phyloP scores from a whole-genome alignment of 1,140 invertebrate genomes.

The Micrasema minimum region DNA sequence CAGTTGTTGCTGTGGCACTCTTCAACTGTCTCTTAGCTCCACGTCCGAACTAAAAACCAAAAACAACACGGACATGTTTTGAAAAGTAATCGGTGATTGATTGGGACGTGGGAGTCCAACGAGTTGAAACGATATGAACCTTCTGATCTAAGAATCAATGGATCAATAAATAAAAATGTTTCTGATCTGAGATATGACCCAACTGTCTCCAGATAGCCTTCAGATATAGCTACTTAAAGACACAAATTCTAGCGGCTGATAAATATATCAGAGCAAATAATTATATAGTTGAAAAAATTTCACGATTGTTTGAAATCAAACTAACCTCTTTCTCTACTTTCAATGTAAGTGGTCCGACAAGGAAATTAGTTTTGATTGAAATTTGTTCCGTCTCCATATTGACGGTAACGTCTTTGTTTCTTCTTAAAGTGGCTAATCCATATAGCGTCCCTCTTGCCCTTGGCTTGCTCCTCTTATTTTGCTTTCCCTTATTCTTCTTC shows the following conservation, averaged over 20 bases:
- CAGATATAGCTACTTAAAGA: too few species aligned
- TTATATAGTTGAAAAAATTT: too few species aligned
- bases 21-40: constrained; percentile 80
- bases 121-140: too few species aligned
- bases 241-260: too few species aligned
- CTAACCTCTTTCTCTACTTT: constrained; percentile 83
- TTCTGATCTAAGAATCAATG: too few species aligned
- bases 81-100: too few species aligned
- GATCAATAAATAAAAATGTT: too few species aligned
- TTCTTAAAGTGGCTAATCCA: constrained; percentile 78
- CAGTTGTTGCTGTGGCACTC: constrained; percentile 85
- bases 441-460: constrained; percentile 82
- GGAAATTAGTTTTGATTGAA: constrained; percentile 83
- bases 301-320: too few species aligned
- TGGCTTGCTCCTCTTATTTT: constrained; percentile 68
- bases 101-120: too few species aligned
- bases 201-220: too few species aligned
- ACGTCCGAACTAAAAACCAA: constrained; percentile 71
- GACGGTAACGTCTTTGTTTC: constrained; percentile 81
- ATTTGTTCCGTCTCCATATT: constrained; percentile 82
- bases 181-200: too few species aligned
- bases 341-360: constrained; percentile 79
- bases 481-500: constrained; percentile 58
- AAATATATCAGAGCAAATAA: too few species aligned
- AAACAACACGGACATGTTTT: neutral